Base-by-base conservation (phyloP, 2,113 vertebrate genomes). In the Channa maculata region DNA sequence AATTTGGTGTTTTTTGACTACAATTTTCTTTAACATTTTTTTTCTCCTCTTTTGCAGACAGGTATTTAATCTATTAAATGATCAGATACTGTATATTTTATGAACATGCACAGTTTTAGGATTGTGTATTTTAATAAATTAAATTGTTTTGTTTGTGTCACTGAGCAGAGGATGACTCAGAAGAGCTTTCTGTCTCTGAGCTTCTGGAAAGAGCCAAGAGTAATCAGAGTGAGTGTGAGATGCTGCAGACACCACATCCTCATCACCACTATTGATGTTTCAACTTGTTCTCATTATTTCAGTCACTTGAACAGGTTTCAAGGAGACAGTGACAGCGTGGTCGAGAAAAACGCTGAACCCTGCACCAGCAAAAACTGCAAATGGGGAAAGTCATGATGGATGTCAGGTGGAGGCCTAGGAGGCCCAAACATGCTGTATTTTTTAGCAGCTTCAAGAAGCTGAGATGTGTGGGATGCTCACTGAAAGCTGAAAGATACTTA, bases 321-420 rank as follows among this genome's bases (percentile, higher is more conserved):
- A 14, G 63, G 70, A 45, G 90, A 92, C 75, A 81, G 92, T 2
- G 51, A 62, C 59, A 79, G 38, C 3, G 80, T 60, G 60, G 75
- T 24, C 0, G 90, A 76, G 78, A 86, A n/a, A 45, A 92, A 92
- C 3, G 89, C 89, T 2, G 90, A 93, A 39, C 89, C 90, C 8
- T 93, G 89, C 77, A 91, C 89, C 57, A 65, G 77, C 48, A 34
- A 41, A 0, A 49, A 79, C 54, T 93, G 89, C 81, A 74, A 15
- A 57, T 92, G 88, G 92, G 37, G 43, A 4, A 90, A 89, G 14
- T 48, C 0, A 1, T 8, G 86, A 93, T 5, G 88, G 89, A 24
- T 24, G 24, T 24, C 24, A 24, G 24, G 24, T 24, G 24, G 24
- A 24, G 24, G 24, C 24, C 24, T 24, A 24, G 24, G 24, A 24